Evolutionary conservation across 2,113 vertebrate species (phyloP), one percentile per base, ranked within the genome.

Genomic region (Turnix velox): DNA sequence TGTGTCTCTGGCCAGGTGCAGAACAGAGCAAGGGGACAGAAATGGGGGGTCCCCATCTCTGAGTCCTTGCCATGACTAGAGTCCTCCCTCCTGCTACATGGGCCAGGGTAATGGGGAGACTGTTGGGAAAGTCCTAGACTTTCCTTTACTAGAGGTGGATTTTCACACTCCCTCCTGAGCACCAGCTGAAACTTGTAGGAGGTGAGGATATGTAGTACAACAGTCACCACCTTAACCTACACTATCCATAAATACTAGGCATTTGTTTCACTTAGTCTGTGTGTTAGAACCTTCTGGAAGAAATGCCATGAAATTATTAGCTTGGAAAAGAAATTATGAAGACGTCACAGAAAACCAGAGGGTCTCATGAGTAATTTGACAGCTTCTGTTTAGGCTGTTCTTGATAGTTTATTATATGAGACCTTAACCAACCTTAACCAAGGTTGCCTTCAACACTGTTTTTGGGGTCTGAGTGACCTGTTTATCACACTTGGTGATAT

Each of bases 391-490:
- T 13, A 73, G 59, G 14, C 35, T 71, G 5, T 14, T 35, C 82
- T 42, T 73, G 57, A 67, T 37, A n/a, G 33, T 30, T 67, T 43
- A 19, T 33, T 40, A 61, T 4, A 20, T 42, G 18, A 9, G 18
- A 49, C 62, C 35, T 42, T 58, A 42, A 93, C n/a, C n/a, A n/a
- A 58, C 22, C 43, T 37, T 4, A n/a, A 57, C 33, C 37, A 28
- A 18, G 12, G 55, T 43, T 14, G 7, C 18, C 51, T 62, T 24
- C 0, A 1, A 67, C 42, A 54, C 83, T 27, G 40, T 31, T 65
- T 13, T 28, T 0, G 0, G 31, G 25, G 71, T 43, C 8, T 2
- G 0, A 74, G 54, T 0, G 0, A 65, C 51, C n/a, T 39, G 37
- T 71, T 86, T 65, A 49, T 43, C 5, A 0, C 37, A 2, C 52